A percentile compares a stretch with the other conserved stretches of the same genome.
These are phyloP conservation scores for Orchesellides sinensis DNA, from an alignment of 2,888 invertebrate species.

Conservation along the genomic window DNA sequence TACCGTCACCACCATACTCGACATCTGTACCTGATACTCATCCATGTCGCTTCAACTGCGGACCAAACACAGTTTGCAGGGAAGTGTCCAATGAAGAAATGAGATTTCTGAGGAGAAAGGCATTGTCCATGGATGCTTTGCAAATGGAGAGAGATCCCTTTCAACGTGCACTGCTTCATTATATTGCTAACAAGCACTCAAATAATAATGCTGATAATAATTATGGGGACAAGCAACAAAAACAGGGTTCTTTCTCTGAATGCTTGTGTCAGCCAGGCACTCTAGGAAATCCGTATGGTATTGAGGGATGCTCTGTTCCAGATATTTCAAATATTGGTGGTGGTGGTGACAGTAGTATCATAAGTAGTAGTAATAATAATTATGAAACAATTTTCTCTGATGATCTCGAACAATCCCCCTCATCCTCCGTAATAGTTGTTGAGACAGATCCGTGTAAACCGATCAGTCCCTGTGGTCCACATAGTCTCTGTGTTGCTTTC, in stretches of 20 bases:
- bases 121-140: slow-evolving; percentile 22
- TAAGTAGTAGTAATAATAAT: background rate
- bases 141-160: slow-evolving; percentile 38
- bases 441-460: slow-evolving; percentile 31
- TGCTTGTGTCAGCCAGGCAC: slow-evolving; percentile 47
- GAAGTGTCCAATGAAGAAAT: slow-evolving; percentile 38
- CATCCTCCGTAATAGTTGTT: slow-evolving; percentile 22
- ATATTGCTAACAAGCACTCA: no score
- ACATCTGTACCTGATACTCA: slow-evolving; percentile 46
- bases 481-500: slow-evolving; percentile 62
- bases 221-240: slow-evolving; percentile 1
- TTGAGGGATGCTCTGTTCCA: slow-evolving; percentile 45
- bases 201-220: background rate
- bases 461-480: slow-evolving; percentile 57
- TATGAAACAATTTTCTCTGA: slow-evolving; percentile 10
- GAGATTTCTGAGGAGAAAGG: slow-evolving; percentile 11
- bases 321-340: background rate
- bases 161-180: slow-evolving; percentile 38
- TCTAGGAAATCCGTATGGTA: slow-evolving; percentile 58
- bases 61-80: slow-evolving; percentile 60
- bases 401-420: slow-evolving; percentile 44
- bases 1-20: background rate
- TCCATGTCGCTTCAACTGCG: slow-evolving; percentile 53
- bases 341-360: slow-evolving; percentile 8
- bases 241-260: slow-evolving; percentile 38